Percentiles rank a stretch among this genome's conserved stretches.
phyloP scores from a whole-genome alignment of 53 echinoderm and acorn worm species.

The Glandiceps talaboti region DNA sequence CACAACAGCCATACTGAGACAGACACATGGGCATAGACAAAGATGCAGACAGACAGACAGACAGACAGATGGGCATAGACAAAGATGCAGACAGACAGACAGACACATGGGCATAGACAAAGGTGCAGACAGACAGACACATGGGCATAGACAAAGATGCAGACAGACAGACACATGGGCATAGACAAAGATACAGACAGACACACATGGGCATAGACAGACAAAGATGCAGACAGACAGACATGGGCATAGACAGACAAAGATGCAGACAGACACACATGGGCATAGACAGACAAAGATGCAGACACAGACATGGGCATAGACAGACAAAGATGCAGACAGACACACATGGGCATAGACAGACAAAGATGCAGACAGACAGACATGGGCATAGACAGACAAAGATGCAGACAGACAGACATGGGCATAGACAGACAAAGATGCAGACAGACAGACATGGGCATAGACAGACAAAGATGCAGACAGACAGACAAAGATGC shows the following conservation, averaged over 20 bases:
- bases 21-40: background rate
- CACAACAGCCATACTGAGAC: too few relatives aligned
- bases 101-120: too few relatives aligned
- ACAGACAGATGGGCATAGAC: background rate
- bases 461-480: background rate
- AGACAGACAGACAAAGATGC: background rate
- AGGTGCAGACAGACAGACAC: background rate
- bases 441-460: background rate
- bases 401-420: background rate
- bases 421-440: background rate
- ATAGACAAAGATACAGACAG: too few relatives aligned
- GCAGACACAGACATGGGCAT: background rate
- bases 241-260: too few relatives aligned
- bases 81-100: background rate
- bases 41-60: background rate
- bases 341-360: background rate
- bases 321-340: too few relatives aligned
- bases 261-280: background rate
- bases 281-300: background rate
- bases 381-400: background rate
- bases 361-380: background rate
- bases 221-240: background rate
- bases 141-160: background rate
- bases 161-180: background rate
- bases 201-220: background rate